Conservation (phyloP, 2,113 vertebrate species). For the Montifringilla adamsi region DNA sequence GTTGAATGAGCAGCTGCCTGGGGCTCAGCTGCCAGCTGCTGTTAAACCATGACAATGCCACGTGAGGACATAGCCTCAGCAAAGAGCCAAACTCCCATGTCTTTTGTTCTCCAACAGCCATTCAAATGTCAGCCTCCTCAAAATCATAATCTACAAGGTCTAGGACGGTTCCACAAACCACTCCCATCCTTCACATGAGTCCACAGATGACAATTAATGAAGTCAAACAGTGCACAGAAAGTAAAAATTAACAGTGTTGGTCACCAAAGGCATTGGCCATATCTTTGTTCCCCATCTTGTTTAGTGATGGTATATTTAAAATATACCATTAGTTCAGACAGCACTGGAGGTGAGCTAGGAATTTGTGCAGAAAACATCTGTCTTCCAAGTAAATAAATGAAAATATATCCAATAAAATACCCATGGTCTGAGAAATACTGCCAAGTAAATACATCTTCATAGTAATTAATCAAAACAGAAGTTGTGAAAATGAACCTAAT, state of each 20-base stretch:
- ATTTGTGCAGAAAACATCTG: not conserved
- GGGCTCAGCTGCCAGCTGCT: not conserved
- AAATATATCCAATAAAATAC: not conserved
- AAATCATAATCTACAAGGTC: not conserved
- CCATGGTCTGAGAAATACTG: not conserved
- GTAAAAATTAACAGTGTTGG: not conserved
- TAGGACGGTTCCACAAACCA: not conserved
- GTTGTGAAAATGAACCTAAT: not conserved
- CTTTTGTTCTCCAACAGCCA: not conserved
- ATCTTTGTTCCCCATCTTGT: not conserved
- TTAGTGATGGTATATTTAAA: not conserved
- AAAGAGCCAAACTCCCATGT: not conserved
- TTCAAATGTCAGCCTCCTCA: not conserved
- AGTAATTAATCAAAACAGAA: slow-evolving; percentile 2
- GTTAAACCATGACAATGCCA: not conserved
- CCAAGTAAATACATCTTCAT: not conserved
- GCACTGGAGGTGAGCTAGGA: not conserved
- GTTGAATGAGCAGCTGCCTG: not conserved
- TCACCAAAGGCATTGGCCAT: not conserved
- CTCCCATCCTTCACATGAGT: not conserved
- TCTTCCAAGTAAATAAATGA: not conserved
- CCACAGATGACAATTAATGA: not conserved
- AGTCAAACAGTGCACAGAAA: not conserved
- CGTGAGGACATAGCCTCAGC: not conserved
- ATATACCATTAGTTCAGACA: not conserved